Evolutionary conservation across 2,113 vertebrate species (phyloP), one percentile per base, ranked within the genome.

Genomic region (Glaucidium brasilianum): DNA sequence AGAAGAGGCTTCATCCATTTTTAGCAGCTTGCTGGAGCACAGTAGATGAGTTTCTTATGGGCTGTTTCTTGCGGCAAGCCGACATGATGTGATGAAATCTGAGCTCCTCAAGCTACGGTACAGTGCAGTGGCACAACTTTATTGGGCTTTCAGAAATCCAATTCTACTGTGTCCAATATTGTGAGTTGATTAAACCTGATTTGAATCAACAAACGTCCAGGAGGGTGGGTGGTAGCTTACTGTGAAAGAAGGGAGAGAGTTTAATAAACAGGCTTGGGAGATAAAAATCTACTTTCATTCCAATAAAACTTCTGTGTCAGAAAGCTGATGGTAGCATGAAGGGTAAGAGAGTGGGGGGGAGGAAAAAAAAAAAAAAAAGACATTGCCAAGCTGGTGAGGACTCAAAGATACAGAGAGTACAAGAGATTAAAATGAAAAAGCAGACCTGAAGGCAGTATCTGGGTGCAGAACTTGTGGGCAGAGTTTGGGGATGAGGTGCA

Each of bases 121-220:
- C 47, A 7, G 63, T 19, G 55, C 75, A 5, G 45, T 14, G 83
- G 84, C 93, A 89, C 80, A 56, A 77, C 84, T 92, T 96, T 81
- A 96, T 95, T 96, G 96, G 92, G 82, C 95, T 84, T 73, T 69
- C 88, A 96, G 41, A 94, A 96, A 97, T 92, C 90, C 96, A 96
- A 94, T 97, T 97, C 96, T 92, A 77, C 92, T 80, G 63, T 55
- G 88, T 93, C 96, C 90, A 95, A 63, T 97, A 88, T 77, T 73
- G 82, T 22, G 88, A 92, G 94, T 67, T 96, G 96, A 97, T 96
- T 96, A 96, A 96, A 95, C 72, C 94, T 92, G 96, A 97, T 97
- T 96, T 97, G 94, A 97, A 96, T 94, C 88, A 55, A 92, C 95
- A 93, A 74, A 93, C 8, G 26, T 77, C 88, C 8, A 0, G 78